These are phyloP conservation scores for Drosophila eugracilis DNA, from an alignment of 1,140 invertebrate species.

Conservation along the genomic window DNA sequence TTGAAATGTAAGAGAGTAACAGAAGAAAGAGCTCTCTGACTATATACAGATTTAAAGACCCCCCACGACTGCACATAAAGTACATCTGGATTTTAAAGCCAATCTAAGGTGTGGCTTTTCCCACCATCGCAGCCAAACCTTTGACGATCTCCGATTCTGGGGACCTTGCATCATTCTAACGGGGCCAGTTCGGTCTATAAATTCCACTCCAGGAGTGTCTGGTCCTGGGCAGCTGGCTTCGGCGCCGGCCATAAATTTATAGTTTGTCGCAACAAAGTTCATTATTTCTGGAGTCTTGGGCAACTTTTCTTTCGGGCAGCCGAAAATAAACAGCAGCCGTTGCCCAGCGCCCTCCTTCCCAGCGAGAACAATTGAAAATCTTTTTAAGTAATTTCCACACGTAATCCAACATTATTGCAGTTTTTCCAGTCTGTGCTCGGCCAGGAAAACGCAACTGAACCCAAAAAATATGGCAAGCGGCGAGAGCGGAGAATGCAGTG, in stretches of 20 bases:
- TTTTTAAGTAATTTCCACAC: conserved; percentile 84
- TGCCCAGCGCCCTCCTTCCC: conserved; percentile 28
- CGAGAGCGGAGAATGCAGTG: conserved; percentile 40
- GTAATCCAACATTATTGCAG: conserved; percentile 83
- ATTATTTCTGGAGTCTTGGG: conserved; percentile 70
- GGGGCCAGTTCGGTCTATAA: conserved; percentile 17
- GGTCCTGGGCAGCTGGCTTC: conserved; percentile 37
- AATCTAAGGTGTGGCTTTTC: neutral
- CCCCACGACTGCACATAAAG: too few relatives aligned
- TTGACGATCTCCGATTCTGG: neutral
- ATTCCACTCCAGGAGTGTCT: conserved; percentile 6
- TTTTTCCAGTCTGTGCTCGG: conserved; percentile 47
- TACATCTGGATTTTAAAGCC: conserved; percentile 10
- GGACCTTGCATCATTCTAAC: neutral
- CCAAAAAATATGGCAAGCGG: conserved; percentile 52
- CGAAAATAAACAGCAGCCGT: conserved; percentile 79
- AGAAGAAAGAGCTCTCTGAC: too few relatives aligned
- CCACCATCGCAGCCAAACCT: neutral
- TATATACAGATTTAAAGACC: too few relatives aligned
- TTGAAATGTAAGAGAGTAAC: too few relatives aligned
- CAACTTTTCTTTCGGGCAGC: conserved; percentile 52
- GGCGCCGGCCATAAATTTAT: conserved; percentile 72
- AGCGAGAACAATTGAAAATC: conserved; percentile 79
- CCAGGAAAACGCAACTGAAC: conserved; percentile 41
- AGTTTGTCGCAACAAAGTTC: conserved; percentile 79